These are phyloP conservation scores for Gryllus bimaculatus DNA, from an alignment of 1,140 invertebrate species.

Conservation along the genomic window DNA sequence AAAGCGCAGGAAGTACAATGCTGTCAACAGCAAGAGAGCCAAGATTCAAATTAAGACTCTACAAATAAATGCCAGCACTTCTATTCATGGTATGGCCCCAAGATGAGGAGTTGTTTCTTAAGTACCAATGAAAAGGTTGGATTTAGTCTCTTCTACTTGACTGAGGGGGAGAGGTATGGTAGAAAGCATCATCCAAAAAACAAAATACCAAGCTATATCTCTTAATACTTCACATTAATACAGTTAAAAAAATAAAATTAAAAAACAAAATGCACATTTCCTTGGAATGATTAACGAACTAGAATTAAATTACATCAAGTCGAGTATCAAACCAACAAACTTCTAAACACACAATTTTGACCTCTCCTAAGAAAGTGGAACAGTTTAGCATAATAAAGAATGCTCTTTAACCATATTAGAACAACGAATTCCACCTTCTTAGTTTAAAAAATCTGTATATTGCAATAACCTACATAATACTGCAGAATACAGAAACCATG, in stretches of 20 bases:
- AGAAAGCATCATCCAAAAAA: neutral
- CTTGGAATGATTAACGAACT: neutral
- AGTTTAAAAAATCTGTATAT: neutral
- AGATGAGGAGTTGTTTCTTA: neutral
- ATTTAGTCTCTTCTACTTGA: neutral
- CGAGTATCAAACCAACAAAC: slow-evolving; percentile 4
- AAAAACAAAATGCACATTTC: neutral
- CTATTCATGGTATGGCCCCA: neutral
- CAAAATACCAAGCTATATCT: neutral
- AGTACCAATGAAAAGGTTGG: neutral
- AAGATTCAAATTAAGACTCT: neutral
- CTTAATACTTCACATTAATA: slow-evolving; percentile 1
- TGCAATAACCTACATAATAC: neutral
- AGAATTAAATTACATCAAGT: slow-evolving; percentile 1
- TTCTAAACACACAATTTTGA: slow-evolving; percentile 1
- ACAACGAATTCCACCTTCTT: neutral
- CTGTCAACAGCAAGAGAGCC: neutral
- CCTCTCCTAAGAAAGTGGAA: neutral
- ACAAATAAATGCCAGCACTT: neutral
- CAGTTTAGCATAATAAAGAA: neutral
- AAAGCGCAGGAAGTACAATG: neutral
- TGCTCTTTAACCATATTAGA: neutral
- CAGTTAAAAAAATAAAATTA: slow-evolving; percentile 1
- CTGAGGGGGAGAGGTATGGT: neutral
- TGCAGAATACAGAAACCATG: slow-evolving; percentile 1